Evolutionary conservation across 2,888 invertebrate genomes (phyloP), one percentile per base, ranked within the genome.

Genomic region (Agrochola lota): DNA sequence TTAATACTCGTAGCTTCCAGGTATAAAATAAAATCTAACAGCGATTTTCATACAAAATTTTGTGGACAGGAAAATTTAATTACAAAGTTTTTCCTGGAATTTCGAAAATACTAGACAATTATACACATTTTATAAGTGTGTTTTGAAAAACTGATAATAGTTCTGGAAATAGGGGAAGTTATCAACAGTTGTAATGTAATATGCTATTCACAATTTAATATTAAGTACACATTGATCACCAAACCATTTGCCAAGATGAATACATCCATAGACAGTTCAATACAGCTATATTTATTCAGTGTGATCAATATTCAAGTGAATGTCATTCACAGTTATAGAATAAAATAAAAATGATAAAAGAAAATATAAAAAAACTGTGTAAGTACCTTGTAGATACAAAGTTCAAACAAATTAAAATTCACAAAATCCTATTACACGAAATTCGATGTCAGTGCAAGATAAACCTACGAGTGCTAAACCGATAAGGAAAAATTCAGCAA

Each of bases 401-500:
- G 7, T 30, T 11, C 3, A 63, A 55, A 57, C 30, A 77, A 62
- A 72, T 77, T 71, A 71, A 60, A 80, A 77, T 52, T 49, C 40
- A 73, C 15, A n/a, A 78, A 81, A 75, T 35, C 57, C 35, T 52
- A 52, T 75, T 35, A 57, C 30, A 59, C 49, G 64, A 62, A 77
- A 83, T 67, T 79, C 46, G 77, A 76, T 82, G 35, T 17, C 26
- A 59, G 43, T 35, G 0, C 17, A 82, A 64, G 57, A 74, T 64
- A 76, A 71, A 64, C 52, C 15, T 35, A n/a, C 71, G 43, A 35
- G 20, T n/a, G 30, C 35, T 20, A 66, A 59, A 67, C 67, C 63
- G 46, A 70, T 57, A 80, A 74, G 71, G 71, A 74, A 72, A 70
- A 75, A 52, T 40, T 67, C 71, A 49, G 78, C 62, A 49, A 84